A percentile compares a stretch with the other conserved stretches of the same genome.
Conservation (phyloP, 2,888 invertebrate species). For the Athalia circularis region DNA sequence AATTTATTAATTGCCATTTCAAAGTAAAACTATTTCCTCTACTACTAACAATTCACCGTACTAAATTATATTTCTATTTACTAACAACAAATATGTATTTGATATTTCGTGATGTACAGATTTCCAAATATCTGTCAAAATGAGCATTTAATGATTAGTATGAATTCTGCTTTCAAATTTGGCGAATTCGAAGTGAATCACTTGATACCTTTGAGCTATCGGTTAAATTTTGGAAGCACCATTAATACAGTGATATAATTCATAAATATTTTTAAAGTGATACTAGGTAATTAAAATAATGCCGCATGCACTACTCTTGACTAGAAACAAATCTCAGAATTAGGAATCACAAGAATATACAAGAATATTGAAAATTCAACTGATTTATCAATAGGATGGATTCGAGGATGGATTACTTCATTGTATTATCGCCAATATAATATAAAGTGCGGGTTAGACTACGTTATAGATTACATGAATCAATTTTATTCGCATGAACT, state of each 20-base stretch:
- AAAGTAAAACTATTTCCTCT: too few relatives aligned
- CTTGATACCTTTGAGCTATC: too few relatives aligned
- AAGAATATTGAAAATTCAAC: background rate
- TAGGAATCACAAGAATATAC: background rate
- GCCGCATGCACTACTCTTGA: background rate
- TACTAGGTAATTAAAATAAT: background rate
- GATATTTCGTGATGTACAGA: background rate
- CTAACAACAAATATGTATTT: background rate
- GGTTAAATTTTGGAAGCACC: background rate
- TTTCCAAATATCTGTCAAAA: background rate
- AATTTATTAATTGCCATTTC: too few relatives aligned
- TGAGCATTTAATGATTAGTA: constrained; percentile 18
- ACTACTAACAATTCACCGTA: background rate
- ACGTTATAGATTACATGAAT: background rate
- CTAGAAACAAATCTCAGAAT: background rate
- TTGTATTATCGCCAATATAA: background rate
- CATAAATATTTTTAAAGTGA: background rate
- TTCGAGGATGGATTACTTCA: background rate
- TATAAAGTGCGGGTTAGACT: background rate
- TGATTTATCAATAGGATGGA: background rate
- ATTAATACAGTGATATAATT: background rate
- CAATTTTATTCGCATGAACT: background rate
- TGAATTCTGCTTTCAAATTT: background rate
- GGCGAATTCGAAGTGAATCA: background rate
- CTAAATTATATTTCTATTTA: background rate